A percentile compares a stretch with the other conserved stretches of the same genome.
Conservation (phyloP, 2,113 vertebrate species). For the Podiceps cristatus region DNA sequence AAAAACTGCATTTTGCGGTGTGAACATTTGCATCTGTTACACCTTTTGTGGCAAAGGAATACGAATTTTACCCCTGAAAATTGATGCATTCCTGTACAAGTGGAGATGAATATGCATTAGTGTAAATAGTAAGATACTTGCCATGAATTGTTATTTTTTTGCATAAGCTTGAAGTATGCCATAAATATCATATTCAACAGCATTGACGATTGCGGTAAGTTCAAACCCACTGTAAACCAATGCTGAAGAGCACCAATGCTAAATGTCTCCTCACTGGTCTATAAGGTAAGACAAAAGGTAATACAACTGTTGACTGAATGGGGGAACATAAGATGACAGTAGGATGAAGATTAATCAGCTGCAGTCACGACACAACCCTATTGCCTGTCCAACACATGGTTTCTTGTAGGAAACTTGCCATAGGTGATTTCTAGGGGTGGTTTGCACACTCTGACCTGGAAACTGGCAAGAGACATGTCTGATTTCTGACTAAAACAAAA, state of each 20-base stretch:
- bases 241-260: neutral
- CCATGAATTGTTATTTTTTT: slow-evolving; percentile 6
- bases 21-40: neutral
- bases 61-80: neutral
- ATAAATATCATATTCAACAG: slow-evolving; percentile 11
- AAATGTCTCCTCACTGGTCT: neutral
- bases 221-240: neutral
- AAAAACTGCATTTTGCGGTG: neutral
- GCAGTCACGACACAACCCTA: fast-evolving
- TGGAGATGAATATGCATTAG: slow-evolving; percentile 14
- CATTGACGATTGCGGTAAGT: slow-evolving; percentile 23
- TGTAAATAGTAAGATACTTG: slow-evolving; percentile 25
- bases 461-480: neutral
- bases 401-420: neutral
- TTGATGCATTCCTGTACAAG: neutral
- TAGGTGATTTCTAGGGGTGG: neutral
- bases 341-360: neutral
- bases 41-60: neutral
- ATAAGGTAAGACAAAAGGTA: neutral
- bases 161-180: neutral
- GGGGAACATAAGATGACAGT: neutral
- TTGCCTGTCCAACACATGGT: neutral
- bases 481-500: neutral
- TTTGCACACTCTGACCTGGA: neutral
- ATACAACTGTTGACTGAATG: neutral